phyloP scores from a whole-genome alignment of 92 coral and sea anemone species.

The Desmophyllum pertusum region DNA sequence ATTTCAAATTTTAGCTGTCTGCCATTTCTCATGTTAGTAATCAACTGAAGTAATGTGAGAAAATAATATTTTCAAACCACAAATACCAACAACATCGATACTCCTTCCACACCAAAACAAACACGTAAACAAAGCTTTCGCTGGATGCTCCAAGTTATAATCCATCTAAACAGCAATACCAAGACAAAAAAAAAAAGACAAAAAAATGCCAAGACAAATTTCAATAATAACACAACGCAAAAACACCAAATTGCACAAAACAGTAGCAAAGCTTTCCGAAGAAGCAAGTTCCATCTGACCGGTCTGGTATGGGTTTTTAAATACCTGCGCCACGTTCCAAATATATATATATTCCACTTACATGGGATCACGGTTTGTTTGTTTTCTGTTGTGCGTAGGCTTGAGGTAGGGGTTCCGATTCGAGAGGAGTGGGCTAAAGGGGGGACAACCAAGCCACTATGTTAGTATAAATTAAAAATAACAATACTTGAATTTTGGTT shows the following conservation, averaged over 20 bases:
- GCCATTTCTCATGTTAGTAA: slow-evolving; percentile 1
- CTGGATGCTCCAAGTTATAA: not conserved
- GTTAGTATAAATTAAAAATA: not conserved
- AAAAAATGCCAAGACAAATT: not conserved
- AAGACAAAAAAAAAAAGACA: not conserved
- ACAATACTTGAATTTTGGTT: not conserved
- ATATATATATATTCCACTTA: slow-evolving; percentile 18
- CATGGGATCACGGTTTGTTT: slow-evolving; percentile 11
- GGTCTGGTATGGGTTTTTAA: not conserved
- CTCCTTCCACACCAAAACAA: not conserved
- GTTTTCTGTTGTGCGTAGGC: slow-evolving; percentile 16
- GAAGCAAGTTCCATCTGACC: not conserved
- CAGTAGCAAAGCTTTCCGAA: not conserved
- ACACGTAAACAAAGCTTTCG: not conserved
- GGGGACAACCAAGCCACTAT: slow-evolving; percentile 14
- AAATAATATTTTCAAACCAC: not conserved
- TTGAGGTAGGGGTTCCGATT: not conserved
- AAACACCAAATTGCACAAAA: not conserved
- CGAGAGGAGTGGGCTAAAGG: slow-evolving; percentile 12
- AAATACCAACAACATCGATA: not conserved
- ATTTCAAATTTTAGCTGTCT: not conserved
- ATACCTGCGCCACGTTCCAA: slow-evolving; percentile 9
- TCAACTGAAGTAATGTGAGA: not conserved
- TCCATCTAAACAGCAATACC: not conserved
- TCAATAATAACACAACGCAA: not conserved